Evolutionary conservation across 2,797 vertebrate genomes (phyloP).

Genomic region (Cercopithecus mitis): DNA sequence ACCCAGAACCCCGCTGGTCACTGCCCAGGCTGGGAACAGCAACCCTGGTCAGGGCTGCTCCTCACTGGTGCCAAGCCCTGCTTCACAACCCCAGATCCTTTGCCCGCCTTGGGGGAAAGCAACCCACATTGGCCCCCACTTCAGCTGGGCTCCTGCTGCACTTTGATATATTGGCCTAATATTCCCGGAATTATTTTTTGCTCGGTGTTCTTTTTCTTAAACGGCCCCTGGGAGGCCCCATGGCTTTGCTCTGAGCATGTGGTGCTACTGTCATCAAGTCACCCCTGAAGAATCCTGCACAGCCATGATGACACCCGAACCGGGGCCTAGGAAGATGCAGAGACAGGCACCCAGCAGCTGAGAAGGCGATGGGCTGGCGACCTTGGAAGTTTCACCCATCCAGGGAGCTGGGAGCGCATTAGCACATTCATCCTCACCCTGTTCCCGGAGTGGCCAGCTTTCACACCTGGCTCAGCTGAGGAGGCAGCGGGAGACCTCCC

Average conservation of each 20-base stretch:
- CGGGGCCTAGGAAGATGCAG: fast-evolving
- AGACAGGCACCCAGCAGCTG: not conserved
- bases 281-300: not conserved
- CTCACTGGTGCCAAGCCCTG: fast-evolving
- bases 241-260: not conserved
- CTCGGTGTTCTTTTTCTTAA: not conserved
- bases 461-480: not conserved
- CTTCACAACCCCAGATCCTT: not conserved
- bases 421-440: fast-evolving
- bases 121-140: fast-evolving
- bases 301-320: fast-evolving
- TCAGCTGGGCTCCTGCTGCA: not conserved
- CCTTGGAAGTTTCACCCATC: fast-evolving
- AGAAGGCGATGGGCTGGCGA: not conserved
- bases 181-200: not conserved
- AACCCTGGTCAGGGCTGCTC: not conserved
- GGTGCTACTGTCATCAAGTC: not conserved
- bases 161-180: conserved; percentile 14
- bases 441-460: not conserved
- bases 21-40: not conserved
- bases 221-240: not conserved
- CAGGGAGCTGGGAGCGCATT: too few species aligned
- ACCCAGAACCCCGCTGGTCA: not conserved
- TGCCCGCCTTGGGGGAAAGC: not conserved
- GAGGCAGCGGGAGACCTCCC: not conserved